These are phyloP conservation scores for Drosophila grimshawi DNA, from an alignment of 1,140 invertebrate species.

Conservation along the genomic window DNA sequence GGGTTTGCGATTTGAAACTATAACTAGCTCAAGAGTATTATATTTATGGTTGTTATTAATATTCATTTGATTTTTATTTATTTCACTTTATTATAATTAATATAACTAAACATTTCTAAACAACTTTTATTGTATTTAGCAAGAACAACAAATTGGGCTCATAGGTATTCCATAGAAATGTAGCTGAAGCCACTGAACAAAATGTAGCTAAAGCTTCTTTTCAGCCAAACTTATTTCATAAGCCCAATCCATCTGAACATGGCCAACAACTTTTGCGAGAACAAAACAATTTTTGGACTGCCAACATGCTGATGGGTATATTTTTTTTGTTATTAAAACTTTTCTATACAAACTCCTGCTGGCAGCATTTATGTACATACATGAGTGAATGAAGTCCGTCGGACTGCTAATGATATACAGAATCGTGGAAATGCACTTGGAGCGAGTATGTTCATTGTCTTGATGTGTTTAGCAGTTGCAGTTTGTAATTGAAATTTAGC, in stretches of 20 bases:
- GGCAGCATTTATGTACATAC: conserved; percentile 25
- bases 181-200: no score
- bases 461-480: conserved; percentile 79
- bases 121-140: no score
- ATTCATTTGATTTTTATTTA: no score
- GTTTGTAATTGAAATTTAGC: conserved; percentile 81
- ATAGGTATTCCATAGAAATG: no score
- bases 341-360: conserved; percentile 5
- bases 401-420: conserved; percentile 41
- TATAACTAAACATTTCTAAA: no score
- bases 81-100: no score
- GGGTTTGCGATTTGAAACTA: conserved; percentile 20
- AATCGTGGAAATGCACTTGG: neutral
- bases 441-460: conserved; percentile 49
- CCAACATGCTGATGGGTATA: conserved; percentile 30
- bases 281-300: conserved; percentile 33
- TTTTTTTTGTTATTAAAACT: conserved; percentile 21
- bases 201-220: neutral
- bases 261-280: conserved; percentile 25
- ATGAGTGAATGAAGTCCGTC: conserved; percentile 30
- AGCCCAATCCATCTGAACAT: neutral
- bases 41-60: no score
- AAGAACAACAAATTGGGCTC: no score
- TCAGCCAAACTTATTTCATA: neutral
- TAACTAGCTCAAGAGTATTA: neutral